Evolutionary conservation across 1,140 invertebrate species (phyloP), one percentile per base, ranked within the genome.

Genomic region (Kradibia gibbosae): DNA sequence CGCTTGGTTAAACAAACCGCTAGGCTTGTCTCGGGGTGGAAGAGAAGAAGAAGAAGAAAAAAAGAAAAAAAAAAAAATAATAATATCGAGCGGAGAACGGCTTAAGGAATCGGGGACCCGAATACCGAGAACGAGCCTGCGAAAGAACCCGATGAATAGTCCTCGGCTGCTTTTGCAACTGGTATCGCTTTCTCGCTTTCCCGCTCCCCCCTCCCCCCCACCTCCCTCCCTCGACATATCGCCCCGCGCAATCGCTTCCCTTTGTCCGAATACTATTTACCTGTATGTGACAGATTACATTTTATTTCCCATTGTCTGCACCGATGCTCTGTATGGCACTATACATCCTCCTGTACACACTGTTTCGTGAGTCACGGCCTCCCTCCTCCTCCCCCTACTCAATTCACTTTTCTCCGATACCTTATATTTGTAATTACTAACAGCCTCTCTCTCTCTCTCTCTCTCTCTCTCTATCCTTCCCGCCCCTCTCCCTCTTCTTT

Each of bases 101-200:
- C n/a, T 36, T 77, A 34, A 39, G 15, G n/a, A 50, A 42, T 53
- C 25, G 11, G 34, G 15, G 22, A 42, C n/a, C 50, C 48, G 22
- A 65, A 39, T 74, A 80, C 78, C 8, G 53, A 25, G 78, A 80
- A 80, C 42, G 74, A 31, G 11, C 31, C 71, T 65, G 79, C 57
- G 72, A 75, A 67, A 75, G 20, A 45, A 67, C 62, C 3, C 53
- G 42, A 48, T 67, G 17, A 57, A 34, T 55, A 42, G 31, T 20
- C 3, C 20, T 25, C 20, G 45, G 0, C 36, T 76, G 25, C 57
- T 28, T 76, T 50, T n/a, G 57, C 39, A 48, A 76, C 13, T 76
- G 74, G 36, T 76, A 78, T 78, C 39, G 75, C 39, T 48, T 65
- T 4, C 42, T 70, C 48, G 28, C 53, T 78, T 77, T 42, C 22